phyloP scores from a whole-genome alignment of 2,888 invertebrate genomes.

The Polyommatus iphigenia region DNA sequence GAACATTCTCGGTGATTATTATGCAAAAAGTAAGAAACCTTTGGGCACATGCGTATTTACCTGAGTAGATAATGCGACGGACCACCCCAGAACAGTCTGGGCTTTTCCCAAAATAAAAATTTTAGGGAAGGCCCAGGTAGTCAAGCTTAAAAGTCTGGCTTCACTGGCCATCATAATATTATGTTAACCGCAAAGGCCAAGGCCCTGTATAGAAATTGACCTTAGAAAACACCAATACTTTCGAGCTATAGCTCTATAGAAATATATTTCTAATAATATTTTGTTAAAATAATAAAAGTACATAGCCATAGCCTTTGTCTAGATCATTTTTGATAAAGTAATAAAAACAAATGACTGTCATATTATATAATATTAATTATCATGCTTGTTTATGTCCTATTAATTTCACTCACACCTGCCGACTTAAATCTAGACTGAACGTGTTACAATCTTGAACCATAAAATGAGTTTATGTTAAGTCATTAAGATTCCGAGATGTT shows the following conservation, averaged over 20 bases:
- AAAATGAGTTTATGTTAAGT: conserved; percentile 36
- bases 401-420: conserved; percentile 10
- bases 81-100: not conserved
- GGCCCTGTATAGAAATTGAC: too few relatives aligned
- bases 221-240: too few relatives aligned
- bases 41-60: not conserved
- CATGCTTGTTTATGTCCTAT: not conserved
- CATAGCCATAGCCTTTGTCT: not conserved
- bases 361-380: not conserved
- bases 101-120: not conserved
- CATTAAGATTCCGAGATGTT: conserved; percentile 39
- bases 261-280: too few relatives aligned
- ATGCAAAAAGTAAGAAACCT: not conserved
- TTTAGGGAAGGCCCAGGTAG: too few relatives aligned
- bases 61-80: not conserved
- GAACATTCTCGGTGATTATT: not conserved
- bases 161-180: too few relatives aligned
- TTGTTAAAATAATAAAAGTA: too few relatives aligned
- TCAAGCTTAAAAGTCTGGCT: too few relatives aligned
- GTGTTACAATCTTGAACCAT: conserved; percentile 36
- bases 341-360: not conserved
- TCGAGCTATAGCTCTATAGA: too few relatives aligned
- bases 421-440: conserved; percentile 34
- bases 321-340: not conserved
- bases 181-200: too few relatives aligned